phyloP scores from a whole-genome alignment of 2,797 vertebrate species.

The Hemibagrus guttatus region DNA sequence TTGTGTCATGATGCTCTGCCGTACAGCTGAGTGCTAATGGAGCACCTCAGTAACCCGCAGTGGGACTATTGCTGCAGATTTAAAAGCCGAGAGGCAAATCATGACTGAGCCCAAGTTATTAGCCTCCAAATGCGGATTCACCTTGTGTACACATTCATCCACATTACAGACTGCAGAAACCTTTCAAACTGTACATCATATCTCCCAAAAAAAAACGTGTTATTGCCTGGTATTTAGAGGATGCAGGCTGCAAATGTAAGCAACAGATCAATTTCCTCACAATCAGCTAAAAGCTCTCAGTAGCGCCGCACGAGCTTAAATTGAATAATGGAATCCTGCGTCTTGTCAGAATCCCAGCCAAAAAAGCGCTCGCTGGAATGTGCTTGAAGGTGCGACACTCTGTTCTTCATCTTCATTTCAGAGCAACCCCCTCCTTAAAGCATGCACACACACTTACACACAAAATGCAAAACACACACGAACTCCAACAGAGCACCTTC shows the following conservation, averaged over 20 bases:
- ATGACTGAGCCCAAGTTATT: slow-evolving; percentile 13
- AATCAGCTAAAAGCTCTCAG: slow-evolving; percentile 47
- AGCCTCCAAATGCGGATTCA: not conserved
- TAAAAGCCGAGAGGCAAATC: not conserved
- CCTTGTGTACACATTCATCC: not conserved
- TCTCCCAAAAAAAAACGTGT: not conserved
- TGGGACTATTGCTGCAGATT: not conserved
- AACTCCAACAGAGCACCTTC: slow-evolving; percentile 16
- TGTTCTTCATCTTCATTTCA: slow-evolving; percentile 28
- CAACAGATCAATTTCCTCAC: slow-evolving; percentile 36
- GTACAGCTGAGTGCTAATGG: not conserved
- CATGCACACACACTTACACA: not conserved
- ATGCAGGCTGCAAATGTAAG: slow-evolving; percentile 9
- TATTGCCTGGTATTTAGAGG: not conserved
- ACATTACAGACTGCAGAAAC: not conserved
- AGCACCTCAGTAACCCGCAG: not conserved
- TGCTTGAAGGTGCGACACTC: slow-evolving; percentile 43
- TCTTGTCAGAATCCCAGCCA: slow-evolving; percentile 8
- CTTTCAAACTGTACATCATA: not conserved
- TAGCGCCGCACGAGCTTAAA: slow-evolving; percentile 1
- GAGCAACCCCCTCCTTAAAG: slow-evolving; percentile 13
- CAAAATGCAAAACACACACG: not conserved
- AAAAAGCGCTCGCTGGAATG: slow-evolving; percentile 39
- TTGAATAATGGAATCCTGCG: slow-evolving; percentile 39
- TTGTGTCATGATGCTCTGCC: slow-evolving; percentile 9